These are phyloP conservation scores for Erinaceus europaeus DNA, from an alignment of 2,113 vertebrate genomes.

Conservation along the genomic window DNA sequence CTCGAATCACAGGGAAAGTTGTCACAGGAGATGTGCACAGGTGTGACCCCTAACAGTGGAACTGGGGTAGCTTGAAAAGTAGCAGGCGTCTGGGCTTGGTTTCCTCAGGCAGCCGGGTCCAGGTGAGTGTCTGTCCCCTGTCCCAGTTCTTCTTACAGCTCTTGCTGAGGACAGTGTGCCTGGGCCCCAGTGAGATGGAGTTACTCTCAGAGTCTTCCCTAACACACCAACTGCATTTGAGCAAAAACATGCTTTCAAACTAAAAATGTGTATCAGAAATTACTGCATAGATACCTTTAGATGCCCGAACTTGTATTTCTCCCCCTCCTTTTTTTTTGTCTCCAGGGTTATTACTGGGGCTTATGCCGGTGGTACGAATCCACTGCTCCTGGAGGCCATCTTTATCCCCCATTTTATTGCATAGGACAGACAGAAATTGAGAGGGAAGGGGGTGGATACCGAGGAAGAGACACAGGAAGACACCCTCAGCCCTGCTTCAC, in stretches of 20 bases:
- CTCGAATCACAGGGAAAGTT: background rate
- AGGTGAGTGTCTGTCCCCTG: slow-evolving; percentile 11
- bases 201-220: slow-evolving; percentile 2
- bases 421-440: too few relatives aligned
- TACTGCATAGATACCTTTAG: background rate
- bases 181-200: slow-evolving; percentile 19
- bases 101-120: slow-evolving; percentile 19
- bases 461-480: too few relatives aligned
- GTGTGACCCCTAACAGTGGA: background rate
- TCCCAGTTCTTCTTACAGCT: background rate
- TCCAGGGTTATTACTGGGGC: too few relatives aligned
- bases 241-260: slow-evolving; percentile 25
- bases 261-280: slow-evolving; percentile 1
- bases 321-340: background rate
- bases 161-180: slow-evolving; percentile 26
- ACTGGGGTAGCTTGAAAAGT: background rate
- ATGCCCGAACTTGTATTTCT: background rate
- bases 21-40: background rate
- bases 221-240: background rate
- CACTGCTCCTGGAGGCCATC: too few relatives aligned
- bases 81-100: background rate
- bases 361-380: too few relatives aligned
- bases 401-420: too few relatives aligned
- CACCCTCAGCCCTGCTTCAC: too few relatives aligned
- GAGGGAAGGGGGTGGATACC: too few relatives aligned